Percentiles rank a stretch among this genome's conserved stretches.
phyloP scores from a whole-genome alignment of 2,797 vertebrate species.

The Pogoniulus pusillus region DNA sequence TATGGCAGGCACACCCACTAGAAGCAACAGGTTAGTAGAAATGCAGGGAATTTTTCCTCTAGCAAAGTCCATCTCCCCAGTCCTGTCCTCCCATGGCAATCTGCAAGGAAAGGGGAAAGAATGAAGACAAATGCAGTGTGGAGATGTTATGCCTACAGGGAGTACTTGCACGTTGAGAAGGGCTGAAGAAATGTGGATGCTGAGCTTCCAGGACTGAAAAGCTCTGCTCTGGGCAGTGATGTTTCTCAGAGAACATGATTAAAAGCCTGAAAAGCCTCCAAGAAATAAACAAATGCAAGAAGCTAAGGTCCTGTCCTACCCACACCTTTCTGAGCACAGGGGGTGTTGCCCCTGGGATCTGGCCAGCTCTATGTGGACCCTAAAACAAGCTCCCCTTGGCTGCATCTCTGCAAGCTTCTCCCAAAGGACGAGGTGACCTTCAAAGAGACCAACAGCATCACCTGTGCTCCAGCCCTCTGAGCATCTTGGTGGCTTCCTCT shows the following conservation, averaged over 20 bases:
- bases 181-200: background rate
- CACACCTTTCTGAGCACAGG: too few species aligned
- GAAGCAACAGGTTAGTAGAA: conserved; percentile 44
- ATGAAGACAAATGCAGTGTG: background rate
- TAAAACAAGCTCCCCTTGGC: background rate
- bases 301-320: background rate
- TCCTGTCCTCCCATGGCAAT: conserved; percentile 55
- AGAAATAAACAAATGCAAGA: background rate
- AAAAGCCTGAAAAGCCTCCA: background rate
- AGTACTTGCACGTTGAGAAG: background rate
- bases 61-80: conserved; percentile 48
- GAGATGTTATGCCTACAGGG: background rate
- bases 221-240: background rate
- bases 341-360: background rate
- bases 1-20: conserved; percentile 51
- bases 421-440: background rate
- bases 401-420: background rate
- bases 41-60: conserved; percentile 43
- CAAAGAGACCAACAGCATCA: background rate
- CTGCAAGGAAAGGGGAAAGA: background rate
- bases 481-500: too few species aligned
- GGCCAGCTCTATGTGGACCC: background rate
- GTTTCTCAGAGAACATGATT: background rate
- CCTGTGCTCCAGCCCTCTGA: too few species aligned
- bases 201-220: background rate